These are phyloP conservation scores for Myrmophylax atrothorax DNA, from an alignment of 2,113 vertebrate genomes.

Conservation along the genomic window DNA sequence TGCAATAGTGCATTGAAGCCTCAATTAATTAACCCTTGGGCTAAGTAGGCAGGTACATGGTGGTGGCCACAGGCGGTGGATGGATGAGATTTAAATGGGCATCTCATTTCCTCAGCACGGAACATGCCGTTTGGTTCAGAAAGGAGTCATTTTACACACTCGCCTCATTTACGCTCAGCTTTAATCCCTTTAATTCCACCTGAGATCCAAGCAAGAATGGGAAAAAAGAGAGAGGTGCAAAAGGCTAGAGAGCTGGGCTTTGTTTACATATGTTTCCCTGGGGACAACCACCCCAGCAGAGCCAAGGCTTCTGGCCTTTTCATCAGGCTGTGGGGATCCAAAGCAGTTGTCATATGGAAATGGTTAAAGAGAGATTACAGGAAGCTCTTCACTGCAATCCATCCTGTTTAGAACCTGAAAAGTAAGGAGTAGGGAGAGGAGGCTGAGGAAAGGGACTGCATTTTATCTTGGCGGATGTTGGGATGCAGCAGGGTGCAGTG, in stretches of 20 bases:
- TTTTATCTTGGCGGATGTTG: fast-evolving
- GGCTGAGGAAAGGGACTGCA: not conserved
- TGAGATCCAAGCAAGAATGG: conserved; percentile 84
- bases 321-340: conserved; percentile 70
- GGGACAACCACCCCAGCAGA: conserved; percentile 38
- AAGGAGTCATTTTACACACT: conserved; percentile 94
- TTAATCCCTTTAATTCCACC: conserved; percentile 90
- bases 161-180: conserved; percentile 88
- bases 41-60: conserved; percentile 87
- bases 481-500: not conserved
- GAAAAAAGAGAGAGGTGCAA: conserved; percentile 84
- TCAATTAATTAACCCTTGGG: conserved; percentile 95
- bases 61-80: conserved; percentile 89
- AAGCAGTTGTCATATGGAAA: conserved; percentile 87
- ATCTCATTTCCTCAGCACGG: conserved; percentile 95
- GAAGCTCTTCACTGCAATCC: conserved; percentile 81
- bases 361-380: conserved; percentile 80
- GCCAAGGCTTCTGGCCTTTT: conserved; percentile 64
- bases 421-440: not conserved
- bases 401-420: conserved; percentile 70
- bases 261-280: conserved; percentile 82
- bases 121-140: conserved; percentile 87
- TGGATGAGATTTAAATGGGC: conserved; percentile 97
- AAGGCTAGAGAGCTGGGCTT: conserved; percentile 84
- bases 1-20: conserved; percentile 87